Base-by-base conservation (phyloP, 2,113 vertebrate genomes). In the Noctilio leporinus region DNA sequence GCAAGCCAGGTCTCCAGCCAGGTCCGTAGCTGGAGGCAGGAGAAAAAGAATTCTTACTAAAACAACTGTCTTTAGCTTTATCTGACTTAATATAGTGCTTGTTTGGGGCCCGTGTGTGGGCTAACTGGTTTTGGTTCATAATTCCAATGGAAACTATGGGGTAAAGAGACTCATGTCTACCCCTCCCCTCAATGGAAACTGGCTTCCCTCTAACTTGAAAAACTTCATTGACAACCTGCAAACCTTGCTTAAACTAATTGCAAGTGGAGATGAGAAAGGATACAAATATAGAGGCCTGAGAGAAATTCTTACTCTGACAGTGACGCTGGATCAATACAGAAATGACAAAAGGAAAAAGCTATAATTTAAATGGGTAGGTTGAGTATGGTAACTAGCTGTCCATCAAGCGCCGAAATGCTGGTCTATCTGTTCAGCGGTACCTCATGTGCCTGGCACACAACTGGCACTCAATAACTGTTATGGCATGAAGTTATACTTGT, bases 171-270 rank as follows among this genome's bases (percentile, higher is more conserved):
- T 35, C 59, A 40, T 24, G 15, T 73, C 40, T 43, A n/a, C 10
- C 22, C 5, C 11, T 2, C 45, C 30, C 33, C 0, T 4, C 22
- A 49, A 5, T 0, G 4, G 65, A 85, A 77, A 70, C 43, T n/a
- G n/a, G 19, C 9, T 70, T 89, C n/a, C 24, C 43, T 95, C 93
- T 85, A 40, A 57, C 65, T 33, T 67, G 5, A 78, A 55, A 76
- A 53, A 33, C 30, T 12, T 86, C 5, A 40, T 69, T 38, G 67
- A 53, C 14, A 14, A 26, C n/a, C 57, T 43, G 92, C 47, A 90
- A 81, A 59, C 35, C 2, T 65, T 81, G 45, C 24, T 47, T 73
- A 87, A 40, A 40, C 40, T 89, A 40, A 35, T 19, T 12, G 8
- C 30, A 89, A 62, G 40, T 35, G 47, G 33, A 55, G n/a, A 43